Conservation (phyloP, 1,140 invertebrate species). For the Bombus sibiricus region DNA sequence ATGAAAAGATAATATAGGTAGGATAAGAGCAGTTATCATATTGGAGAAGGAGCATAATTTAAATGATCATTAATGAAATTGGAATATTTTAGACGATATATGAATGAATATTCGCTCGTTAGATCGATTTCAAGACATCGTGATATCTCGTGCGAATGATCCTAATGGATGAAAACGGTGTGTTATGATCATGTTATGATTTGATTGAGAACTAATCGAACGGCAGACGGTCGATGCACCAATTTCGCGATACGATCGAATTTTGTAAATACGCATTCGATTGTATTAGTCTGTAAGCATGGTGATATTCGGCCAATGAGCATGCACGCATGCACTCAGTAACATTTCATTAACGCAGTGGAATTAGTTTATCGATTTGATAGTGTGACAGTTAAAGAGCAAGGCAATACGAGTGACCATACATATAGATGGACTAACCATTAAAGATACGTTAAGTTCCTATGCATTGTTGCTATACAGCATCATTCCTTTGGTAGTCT, state of each 20-base stretch:
- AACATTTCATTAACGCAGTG: not conserved
- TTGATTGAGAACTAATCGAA: constrained; percentile 3
- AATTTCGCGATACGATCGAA: constrained; percentile 25
- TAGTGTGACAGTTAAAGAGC: constrained; percentile 32
- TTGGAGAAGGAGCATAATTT: not conserved
- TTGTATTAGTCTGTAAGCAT: constrained; percentile 22
- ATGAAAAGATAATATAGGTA: not conserved
- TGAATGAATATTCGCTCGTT: not conserved
- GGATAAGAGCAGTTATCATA: no score
- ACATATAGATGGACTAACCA: constrained; percentile 67
- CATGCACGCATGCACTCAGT: constrained; percentile 16
- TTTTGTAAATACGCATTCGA: not conserved
- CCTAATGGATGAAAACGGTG: constrained; percentile 8
- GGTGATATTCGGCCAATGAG: constrained; percentile 3
- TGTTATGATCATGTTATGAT: constrained; percentile 19
- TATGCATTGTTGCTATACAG: constrained; percentile 54
- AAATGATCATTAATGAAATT: not conserved
- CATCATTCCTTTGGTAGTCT: constrained; percentile 67
- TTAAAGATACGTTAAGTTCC: constrained; percentile 53
- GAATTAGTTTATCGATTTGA: not conserved
- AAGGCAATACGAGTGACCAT: not conserved
- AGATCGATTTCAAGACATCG: not conserved
- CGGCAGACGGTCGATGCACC: constrained; percentile 38
- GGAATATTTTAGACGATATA: not conserved
- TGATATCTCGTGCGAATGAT: constrained; percentile 12